Evolutionary conservation across 2,797 vertebrate species (phyloP).

Genomic region (Lutjanus argentimaculatus): DNA sequence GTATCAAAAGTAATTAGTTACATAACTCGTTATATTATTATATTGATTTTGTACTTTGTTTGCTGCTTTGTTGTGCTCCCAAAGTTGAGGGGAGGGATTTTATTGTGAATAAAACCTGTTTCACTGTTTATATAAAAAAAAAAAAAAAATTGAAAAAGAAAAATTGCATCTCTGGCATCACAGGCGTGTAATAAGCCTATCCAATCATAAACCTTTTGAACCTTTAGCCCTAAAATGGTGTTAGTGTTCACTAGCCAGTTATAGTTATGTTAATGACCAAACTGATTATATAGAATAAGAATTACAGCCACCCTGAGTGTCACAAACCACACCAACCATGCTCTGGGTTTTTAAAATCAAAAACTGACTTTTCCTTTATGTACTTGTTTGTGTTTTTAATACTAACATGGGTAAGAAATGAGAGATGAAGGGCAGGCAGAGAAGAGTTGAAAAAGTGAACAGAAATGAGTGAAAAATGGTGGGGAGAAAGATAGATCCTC

Average conservation of each 20-base stretch:
- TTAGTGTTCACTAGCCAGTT: neutral
- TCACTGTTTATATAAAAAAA: neutral
- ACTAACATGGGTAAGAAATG: slow-evolving; percentile 8
- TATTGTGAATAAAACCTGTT: neutral
- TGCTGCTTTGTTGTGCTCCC: too few relatives aligned
- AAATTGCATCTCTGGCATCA: too few relatives aligned
- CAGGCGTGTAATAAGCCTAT: too few relatives aligned
- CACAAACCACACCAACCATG: neutral
- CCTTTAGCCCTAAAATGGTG: too few relatives aligned
- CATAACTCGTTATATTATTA: too few relatives aligned
- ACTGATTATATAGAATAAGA: neutral
- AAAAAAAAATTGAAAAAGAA: too few relatives aligned
- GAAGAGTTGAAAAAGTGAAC: slow-evolving; percentile 40
- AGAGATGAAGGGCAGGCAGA: slow-evolving; percentile 36
- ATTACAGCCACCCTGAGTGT: neutral
- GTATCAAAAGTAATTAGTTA: too few relatives aligned
- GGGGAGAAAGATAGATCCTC: slow-evolving; percentile 48
- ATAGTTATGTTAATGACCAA: neutral
- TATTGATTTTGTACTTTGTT: too few relatives aligned
- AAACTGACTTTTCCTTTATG: neutral
- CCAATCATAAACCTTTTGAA: neutral
- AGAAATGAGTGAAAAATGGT: slow-evolving; percentile 45
- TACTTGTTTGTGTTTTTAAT: slow-evolving; percentile 27
- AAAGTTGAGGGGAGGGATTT: neutral
- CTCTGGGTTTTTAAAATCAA: neutral